Evolutionary conservation across 1,140 invertebrate species (phyloP).

Genomic region (Harpegnathos saltator): DNA sequence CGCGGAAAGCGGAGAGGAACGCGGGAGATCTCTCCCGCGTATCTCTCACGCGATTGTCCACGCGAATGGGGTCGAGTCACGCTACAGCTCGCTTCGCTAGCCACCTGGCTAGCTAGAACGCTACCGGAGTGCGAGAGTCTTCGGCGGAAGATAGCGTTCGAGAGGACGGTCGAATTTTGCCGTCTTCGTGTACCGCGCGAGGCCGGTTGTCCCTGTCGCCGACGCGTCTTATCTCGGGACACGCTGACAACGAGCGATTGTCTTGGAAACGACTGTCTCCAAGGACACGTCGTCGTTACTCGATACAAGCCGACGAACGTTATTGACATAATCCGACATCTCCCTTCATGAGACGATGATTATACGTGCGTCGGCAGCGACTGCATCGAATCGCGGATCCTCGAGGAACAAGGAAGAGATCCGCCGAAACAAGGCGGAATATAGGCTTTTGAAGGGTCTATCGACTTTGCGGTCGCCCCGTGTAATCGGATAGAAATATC

Average conservation of each 20-base stretch:
- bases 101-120: no score
- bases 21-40: background rate
- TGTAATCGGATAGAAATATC: constrained; percentile 44
- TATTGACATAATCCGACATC: background rate
- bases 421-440: no score
- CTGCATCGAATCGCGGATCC: background rate
- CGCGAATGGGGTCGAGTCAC: background rate
- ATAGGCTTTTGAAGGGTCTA: background rate
- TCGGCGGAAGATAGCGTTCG: background rate
- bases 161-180: constrained; percentile 2
- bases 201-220: background rate
- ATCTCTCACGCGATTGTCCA: no score
- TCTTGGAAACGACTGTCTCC: constrained; percentile 1
- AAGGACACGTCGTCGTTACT: background rate
- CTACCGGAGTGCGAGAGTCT: background rate
- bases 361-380: background rate
- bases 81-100: background rate
- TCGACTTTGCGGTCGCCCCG: constrained; percentile 27
- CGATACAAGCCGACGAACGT: constrained; percentile 3
- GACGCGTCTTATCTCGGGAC: background rate
- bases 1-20: background rate
- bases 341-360: background rate
- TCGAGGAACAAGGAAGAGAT: background rate
- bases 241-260: background rate
- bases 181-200: background rate